Conservation (phyloP, 2,888 invertebrate species). For the Eupithecia abbreviata region DNA sequence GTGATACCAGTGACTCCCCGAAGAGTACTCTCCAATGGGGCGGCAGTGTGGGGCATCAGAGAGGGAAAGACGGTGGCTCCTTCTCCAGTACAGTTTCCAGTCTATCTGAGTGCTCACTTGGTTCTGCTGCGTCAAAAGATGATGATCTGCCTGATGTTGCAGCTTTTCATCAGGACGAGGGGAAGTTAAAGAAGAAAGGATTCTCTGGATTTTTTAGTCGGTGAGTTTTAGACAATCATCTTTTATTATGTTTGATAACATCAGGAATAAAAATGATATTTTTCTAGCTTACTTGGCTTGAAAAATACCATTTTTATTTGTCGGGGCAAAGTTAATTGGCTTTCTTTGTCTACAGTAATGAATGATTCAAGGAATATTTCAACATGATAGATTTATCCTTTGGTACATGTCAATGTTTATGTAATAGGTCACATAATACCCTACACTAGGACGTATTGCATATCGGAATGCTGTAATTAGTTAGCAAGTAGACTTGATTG, state of each 20-base stretch:
- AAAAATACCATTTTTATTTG: too few relatives aligned
- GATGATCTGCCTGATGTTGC: slow-evolving; percentile 67
- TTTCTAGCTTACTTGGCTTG: background rate
- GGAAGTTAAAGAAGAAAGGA: slow-evolving; percentile 84
- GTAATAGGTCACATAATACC: slow-evolving; percentile 39
- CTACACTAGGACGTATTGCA: slow-evolving; percentile 37
- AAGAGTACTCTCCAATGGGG: slow-evolving; percentile 81
- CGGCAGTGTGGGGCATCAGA: slow-evolving; percentile 78
- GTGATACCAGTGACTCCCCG: slow-evolving; percentile 81
- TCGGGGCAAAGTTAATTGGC: background rate
- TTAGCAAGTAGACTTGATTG: slow-evolving; percentile 28
- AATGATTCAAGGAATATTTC: background rate
- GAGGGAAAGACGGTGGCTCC: slow-evolving; percentile 85
- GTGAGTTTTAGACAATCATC: slow-evolving; percentile 62
- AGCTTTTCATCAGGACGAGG: slow-evolving; percentile 62
- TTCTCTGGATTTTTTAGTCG: slow-evolving; percentile 86
- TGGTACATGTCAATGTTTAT: slow-evolving; percentile 14
- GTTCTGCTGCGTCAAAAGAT: slow-evolving; percentile 83
- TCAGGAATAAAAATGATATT: background rate
- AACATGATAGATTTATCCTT: background rate
- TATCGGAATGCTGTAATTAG: slow-evolving; percentile 12
- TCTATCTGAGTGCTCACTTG: slow-evolving; percentile 88
- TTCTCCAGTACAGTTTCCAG: slow-evolving; percentile 89
- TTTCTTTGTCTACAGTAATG: background rate
- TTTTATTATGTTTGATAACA: background rate